Evolutionary conservation across 2,113 vertebrate genomes (phyloP).

Genomic region (Arizona elegans): DNA sequence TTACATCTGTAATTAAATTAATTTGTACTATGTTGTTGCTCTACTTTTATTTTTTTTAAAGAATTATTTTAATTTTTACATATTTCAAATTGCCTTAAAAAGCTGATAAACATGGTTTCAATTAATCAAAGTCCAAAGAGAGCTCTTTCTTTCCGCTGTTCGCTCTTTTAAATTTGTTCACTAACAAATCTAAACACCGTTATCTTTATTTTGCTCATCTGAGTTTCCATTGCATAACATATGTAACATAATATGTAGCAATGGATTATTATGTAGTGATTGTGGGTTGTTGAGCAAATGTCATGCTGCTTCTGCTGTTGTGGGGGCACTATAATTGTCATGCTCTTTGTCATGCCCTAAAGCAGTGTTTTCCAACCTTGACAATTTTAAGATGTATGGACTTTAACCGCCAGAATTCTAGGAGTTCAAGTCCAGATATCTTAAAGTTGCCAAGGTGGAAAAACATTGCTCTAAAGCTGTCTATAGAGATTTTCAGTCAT

Average conservation of each 20-base stretch:
- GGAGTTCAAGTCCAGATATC: background rate
- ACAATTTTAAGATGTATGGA: background rate
- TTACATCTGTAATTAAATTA: background rate
- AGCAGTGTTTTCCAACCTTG: background rate
- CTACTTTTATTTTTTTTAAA: background rate
- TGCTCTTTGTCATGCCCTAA: background rate
- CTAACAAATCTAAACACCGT: background rate
- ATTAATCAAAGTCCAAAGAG: background rate
- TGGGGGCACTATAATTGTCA: background rate
- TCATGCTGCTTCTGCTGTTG: background rate
- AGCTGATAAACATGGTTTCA: background rate
- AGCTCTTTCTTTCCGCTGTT: background rate
- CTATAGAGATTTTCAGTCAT: too few species aligned
- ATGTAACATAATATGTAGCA: background rate
- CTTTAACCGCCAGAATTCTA: background rate
- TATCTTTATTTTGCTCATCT: background rate
- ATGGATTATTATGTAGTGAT: background rate
- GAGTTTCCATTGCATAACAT: background rate
- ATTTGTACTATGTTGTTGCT: background rate
- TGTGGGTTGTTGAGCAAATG: background rate
- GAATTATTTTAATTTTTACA: background rate
- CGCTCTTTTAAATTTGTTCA: background rate
- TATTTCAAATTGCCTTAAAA: background rate
- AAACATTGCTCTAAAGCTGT: background rate
- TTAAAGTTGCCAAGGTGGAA: background rate